These are phyloP conservation scores for Boloria selene DNA, from an alignment of 2,888 invertebrate species.

Conservation along the genomic window DNA sequence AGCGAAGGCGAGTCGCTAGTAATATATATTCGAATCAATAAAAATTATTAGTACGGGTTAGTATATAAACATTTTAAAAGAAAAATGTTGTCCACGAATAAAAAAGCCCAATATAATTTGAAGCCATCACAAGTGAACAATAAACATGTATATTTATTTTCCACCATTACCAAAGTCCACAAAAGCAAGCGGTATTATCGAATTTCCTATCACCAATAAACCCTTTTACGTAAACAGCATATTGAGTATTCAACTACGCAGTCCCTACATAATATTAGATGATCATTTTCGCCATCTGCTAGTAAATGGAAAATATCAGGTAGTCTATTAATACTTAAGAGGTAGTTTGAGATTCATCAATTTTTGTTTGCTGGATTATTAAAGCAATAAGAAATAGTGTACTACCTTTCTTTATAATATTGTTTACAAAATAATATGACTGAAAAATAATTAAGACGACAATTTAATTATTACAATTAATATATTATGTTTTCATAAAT, in stretches of 20 bases:
- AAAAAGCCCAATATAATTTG: neutral
- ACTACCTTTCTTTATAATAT: too few species aligned
- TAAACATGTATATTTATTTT: neutral
- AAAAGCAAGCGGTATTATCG: slow-evolving; percentile 59
- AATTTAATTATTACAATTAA: too few species aligned
- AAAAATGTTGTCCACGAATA: neutral
- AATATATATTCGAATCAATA: too few species aligned
- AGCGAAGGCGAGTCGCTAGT: too few species aligned
- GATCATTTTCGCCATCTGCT: slow-evolving; percentile 44
- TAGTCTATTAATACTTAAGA: slow-evolving; percentile 16
- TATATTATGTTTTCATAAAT: too few species aligned
- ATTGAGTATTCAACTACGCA: slow-evolving; percentile 61
- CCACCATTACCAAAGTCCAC: slow-evolving; percentile 45
- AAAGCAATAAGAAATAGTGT: too few species aligned
- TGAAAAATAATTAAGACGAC: too few species aligned
- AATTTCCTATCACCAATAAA: slow-evolving; percentile 65
- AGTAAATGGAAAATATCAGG: slow-evolving; percentile 42
- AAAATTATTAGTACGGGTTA: too few species aligned
- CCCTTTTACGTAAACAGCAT: slow-evolving; percentile 72
- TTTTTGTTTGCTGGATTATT: neutral
- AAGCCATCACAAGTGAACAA: neutral
- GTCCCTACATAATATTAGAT: slow-evolving; percentile 50
- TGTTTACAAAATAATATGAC: too few species aligned
- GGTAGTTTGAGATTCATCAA: neutral
- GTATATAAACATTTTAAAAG: neutral